Conservation (phyloP, 2,113 vertebrate species). For the Vimba vimba region DNA sequence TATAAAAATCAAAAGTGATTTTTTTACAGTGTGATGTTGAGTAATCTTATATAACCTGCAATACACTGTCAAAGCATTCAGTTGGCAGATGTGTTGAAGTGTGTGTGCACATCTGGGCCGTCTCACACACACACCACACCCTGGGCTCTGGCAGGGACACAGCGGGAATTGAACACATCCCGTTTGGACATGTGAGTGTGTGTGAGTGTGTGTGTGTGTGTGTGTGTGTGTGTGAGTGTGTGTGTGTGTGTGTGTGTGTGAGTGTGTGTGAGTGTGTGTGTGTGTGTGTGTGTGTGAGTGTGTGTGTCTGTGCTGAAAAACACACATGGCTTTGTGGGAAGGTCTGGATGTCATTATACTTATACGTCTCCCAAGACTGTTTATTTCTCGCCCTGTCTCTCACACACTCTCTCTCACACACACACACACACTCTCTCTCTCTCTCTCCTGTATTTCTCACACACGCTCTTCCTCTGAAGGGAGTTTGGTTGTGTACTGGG, state of each 20-base stretch:
- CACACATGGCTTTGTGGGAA: conserved; percentile 2
- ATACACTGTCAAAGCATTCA: too few species aligned
- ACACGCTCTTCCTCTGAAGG: background rate
- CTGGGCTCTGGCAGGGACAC: conserved; percentile 32
- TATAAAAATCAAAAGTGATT: too few species aligned
- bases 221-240: background rate
- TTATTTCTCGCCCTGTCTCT: too few species aligned
- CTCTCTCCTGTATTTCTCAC: background rate
- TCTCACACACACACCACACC: conserved; percentile 17
- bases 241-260: background rate
- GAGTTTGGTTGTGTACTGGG: background rate
- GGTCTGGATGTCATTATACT: conserved; percentile 56
- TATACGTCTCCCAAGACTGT: background rate
- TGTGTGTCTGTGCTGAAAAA: background rate
- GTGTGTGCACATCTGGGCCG: too few species aligned
- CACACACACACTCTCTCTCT: background rate
- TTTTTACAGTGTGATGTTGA: background rate
- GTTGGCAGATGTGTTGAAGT: background rate
- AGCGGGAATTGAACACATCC: conserved; percentile 54
- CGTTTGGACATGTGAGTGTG: conserved; percentile 13
- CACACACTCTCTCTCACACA: background rate
- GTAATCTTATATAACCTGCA: background rate
- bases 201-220: background rate
- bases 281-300: too few species aligned
- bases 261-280: background rate